Conservation (phyloP, 1,140 invertebrate genomes). For the Argopecten irradians region DNA sequence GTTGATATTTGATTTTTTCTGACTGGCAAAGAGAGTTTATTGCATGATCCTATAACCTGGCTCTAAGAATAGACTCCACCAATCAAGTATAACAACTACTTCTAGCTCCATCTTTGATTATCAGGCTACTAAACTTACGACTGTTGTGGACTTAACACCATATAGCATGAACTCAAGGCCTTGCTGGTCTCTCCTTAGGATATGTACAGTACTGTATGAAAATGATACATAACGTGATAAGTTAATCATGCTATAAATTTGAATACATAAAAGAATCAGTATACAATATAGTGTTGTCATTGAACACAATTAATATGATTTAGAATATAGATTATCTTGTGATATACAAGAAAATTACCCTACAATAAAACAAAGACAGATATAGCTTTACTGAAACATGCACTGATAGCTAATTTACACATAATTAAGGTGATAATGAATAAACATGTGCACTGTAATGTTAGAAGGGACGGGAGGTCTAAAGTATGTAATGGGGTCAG, state of each 20-base stretch:
- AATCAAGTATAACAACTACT: too few species aligned
- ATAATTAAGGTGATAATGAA: background rate
- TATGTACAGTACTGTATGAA: too few species aligned
- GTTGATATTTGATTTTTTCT: too few species aligned
- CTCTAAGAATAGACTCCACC: too few species aligned
- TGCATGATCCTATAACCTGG: too few species aligned
- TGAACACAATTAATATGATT: background rate
- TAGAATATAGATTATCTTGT: background rate
- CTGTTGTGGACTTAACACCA: too few species aligned
- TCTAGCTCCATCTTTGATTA: too few species aligned
- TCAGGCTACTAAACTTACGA: too few species aligned
- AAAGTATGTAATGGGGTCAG: background rate
- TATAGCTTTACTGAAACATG: background rate
- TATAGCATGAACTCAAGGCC: too few species aligned
- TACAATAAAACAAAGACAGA: background rate
- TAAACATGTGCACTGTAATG: background rate
- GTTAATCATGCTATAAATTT: background rate
- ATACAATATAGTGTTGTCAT: background rate
- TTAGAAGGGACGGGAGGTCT: slow-evolving; percentile 3
- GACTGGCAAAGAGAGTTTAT: too few species aligned
- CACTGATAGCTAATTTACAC: background rate
- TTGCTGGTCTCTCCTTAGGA: too few species aligned
- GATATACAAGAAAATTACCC: background rate
- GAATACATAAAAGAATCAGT: background rate
- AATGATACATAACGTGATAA: background rate